Percentiles rank a stretch among this genome's conserved stretches.
These are phyloP conservation scores for Sprattus sprattus DNA, from an alignment of 2,113 vertebrate species.

Conservation along the genomic window DNA sequence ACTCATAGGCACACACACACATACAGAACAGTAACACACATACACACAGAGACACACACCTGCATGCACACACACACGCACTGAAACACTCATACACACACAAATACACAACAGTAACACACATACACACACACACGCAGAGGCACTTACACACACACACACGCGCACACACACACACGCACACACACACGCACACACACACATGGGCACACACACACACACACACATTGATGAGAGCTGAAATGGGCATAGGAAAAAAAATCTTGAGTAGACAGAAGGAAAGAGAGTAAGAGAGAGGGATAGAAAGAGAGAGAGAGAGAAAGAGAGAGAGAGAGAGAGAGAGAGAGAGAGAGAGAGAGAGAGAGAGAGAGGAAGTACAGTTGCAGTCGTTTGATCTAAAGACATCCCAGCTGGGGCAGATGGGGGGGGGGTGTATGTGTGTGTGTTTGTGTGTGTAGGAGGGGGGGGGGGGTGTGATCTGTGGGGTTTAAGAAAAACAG, in stretches of 20 bases:
- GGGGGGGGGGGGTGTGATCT: constrained; percentile 18
- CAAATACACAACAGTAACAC: neutral
- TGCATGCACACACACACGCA: neutral
- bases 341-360: neutral
- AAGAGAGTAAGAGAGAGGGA: neutral
- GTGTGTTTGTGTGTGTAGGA: neutral
- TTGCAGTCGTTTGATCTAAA: neutral
- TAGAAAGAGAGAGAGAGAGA: neutral
- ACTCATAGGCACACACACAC: neutral
- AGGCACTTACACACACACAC: neutral
- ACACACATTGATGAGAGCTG: neutral
- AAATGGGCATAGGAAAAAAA: too few relatives aligned
- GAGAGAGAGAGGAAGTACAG: neutral
- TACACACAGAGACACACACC: neutral
- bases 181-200: neutral
- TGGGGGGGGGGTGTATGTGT: neutral
- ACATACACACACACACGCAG: neutral
- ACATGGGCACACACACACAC: neutral
- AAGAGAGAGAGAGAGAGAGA: neutral
- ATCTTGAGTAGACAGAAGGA: neutral
- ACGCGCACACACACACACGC: neutral
- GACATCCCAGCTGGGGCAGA: neutral
- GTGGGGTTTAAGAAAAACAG: constrained; percentile 21
- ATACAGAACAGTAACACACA: neutral
- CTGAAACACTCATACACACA: too few relatives aligned